Conservation (phyloP, 2,113 vertebrate genomes). For the Dromas ardeola region DNA sequence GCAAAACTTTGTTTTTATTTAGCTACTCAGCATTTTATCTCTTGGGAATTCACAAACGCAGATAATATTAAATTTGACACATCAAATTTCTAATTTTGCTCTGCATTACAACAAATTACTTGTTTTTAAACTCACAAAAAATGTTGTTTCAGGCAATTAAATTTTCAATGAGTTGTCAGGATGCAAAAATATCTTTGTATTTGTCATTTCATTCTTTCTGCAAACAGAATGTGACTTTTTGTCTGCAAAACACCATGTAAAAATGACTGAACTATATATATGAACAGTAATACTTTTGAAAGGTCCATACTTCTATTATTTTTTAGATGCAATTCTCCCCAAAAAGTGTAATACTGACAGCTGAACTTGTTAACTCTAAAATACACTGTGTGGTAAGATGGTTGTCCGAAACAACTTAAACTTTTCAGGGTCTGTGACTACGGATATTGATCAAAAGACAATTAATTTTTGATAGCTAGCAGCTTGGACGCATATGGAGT, state of each 20-base stretch:
- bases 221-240: neutral
- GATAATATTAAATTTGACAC: neutral
- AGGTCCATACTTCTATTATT: neutral
- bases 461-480: neutral
- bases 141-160: neutral
- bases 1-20: constrained; percentile 33
- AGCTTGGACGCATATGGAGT: neutral
- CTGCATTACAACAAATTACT: neutral
- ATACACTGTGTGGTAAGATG: neutral
- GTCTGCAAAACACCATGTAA: neutral
- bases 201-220: neutral
- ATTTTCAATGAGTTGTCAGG: neutral
- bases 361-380: neutral
- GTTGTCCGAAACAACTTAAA: neutral
- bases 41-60: neutral
- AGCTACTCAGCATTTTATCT: neutral
- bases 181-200: neutral
- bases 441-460: neutral
- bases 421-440: neutral
- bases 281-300: neutral
- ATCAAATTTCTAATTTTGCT: neutral
- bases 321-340: neutral
- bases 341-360: neutral
- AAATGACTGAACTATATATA: neutral
- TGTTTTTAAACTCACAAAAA: neutral